Evolutionary conservation across 2,797 vertebrate species (phyloP).

Genomic region (Poecilia gillii): DNA sequence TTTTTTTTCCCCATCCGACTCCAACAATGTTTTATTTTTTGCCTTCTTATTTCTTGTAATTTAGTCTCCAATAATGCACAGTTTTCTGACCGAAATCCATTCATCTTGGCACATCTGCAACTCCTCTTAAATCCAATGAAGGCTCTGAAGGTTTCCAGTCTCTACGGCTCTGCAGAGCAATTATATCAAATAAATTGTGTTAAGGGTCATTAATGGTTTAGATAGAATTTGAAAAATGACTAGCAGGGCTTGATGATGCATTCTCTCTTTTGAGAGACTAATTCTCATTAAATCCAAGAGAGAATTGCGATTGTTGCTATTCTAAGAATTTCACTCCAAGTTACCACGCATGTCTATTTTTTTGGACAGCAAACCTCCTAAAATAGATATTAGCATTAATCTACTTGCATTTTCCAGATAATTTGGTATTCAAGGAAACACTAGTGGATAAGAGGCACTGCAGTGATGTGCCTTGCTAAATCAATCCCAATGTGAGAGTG

Average conservation of each 20-base stretch:
- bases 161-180: slow-evolving; percentile 23
- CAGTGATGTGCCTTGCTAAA: slow-evolving; percentile 38
- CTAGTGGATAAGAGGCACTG: slow-evolving; percentile 29
- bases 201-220: slow-evolving; percentile 40
- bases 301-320: slow-evolving; percentile 15
- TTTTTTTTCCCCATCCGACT: slow-evolving; percentile 13
- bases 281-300: slow-evolving; percentile 29
- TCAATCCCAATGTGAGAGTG: slow-evolving; percentile 57
- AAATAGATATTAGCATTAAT: slow-evolving; percentile 34
- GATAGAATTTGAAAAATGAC: slow-evolving; percentile 18
- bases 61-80: slow-evolving; percentile 1
- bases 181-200: slow-evolving; percentile 44
- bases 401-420: slow-evolving; percentile 44
- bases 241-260: slow-evolving; percentile 43
- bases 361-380: slow-evolving; percentile 33
- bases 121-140: background rate
- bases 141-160: background rate
- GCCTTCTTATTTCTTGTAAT: slow-evolving; percentile 24
- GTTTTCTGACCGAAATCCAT: background rate
- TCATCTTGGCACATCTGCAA: background rate
- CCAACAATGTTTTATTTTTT: background rate
- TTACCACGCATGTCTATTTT: slow-evolving; percentile 26
- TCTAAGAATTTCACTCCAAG: slow-evolving; percentile 17
- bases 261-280: slow-evolving; percentile 27
- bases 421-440: slow-evolving; percentile 45